Base-by-base conservation (phyloP, 2,888 invertebrate species). In the Lomographa bimaculata region DNA sequence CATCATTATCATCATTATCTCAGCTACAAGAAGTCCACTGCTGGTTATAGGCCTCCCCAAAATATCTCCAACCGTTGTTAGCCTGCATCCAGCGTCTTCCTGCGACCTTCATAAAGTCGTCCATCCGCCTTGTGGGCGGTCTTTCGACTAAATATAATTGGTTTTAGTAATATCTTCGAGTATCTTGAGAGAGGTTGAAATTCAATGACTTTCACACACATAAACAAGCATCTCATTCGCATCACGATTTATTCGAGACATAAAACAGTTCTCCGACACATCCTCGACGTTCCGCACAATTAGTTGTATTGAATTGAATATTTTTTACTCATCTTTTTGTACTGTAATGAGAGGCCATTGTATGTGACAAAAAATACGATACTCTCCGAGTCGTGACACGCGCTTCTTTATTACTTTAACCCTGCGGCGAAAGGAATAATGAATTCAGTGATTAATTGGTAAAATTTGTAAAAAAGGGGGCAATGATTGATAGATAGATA, bases 271-370 rank as follows among this genome's bases (percentile, higher is more conserved):
- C 11, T 27, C 38, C 58, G 59, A 58, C 48, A 60, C 60, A 61
- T 63, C 61, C 56, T 57, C 44, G 42, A 17, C 45, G 58, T 43
- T 64, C 48, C 61, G 60, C 60, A 60, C 64, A 57, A 58, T 64
- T 58, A 52, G 23, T 14, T 16, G 33, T 40, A 34, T 40, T 34
- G 19, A 40, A 40, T 34, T 28, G 40, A 24, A 14, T 20, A 24
- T 23, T 34, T 39, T 40, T 40, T 40, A 23, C 33, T 54, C 44
- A 61, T 51, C 45, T 62, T 71, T 68, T 70, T 69, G 53, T 60
- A 28, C 16, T 24, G 49, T 62, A 60, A 64, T 61, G 57, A 63
- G 53, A 44, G 33, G 27, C 42, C 46, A 64, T 61, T 60, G 62
- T 62, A 42, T 37, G 42, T 32, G 34, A 27, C 21, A 23, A 47